Percentiles rank a stretch among this genome's conserved stretches.
These are phyloP conservation scores for Drosophila bunnanda DNA, from an alignment of 2,888 invertebrate species.

Conservation along the genomic window DNA sequence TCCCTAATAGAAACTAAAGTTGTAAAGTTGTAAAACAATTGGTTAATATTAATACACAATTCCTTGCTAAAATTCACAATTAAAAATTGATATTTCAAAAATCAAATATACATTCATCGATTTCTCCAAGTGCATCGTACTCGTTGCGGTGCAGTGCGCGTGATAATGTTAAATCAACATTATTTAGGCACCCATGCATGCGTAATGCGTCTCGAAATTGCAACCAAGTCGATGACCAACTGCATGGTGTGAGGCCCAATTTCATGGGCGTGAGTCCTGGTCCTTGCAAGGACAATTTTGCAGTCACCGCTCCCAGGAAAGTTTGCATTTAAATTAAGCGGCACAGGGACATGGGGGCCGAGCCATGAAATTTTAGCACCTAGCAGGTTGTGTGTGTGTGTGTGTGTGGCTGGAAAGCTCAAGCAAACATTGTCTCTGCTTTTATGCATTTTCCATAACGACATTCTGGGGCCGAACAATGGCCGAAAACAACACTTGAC, in stretches of 20 bases:
- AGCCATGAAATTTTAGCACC: conserved; percentile 76
- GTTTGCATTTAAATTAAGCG: conserved; percentile 79
- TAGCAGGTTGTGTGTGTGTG: conserved; percentile 31
- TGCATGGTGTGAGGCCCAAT: conserved; percentile 19
- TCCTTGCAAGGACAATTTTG: conserved; percentile 66
- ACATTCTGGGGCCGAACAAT: conserved; percentile 62
- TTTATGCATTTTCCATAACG: conserved; percentile 78
- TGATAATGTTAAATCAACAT: conserved; percentile 84
- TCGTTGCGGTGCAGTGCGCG: conserved; percentile 41
- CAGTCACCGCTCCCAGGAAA: conserved; percentile 52
- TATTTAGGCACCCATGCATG: conserved; percentile 83
- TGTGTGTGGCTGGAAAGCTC: conserved; percentile 19
- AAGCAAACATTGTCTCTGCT: conserved; percentile 63
- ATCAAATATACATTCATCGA: not conserved
- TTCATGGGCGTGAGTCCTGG: not conserved
- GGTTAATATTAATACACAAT: too few species aligned
- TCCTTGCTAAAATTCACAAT: too few species aligned
- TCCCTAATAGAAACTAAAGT: not conserved
- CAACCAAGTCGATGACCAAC: conserved; percentile 33
- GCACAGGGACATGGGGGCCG: conserved; percentile 17
- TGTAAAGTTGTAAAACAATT: too few species aligned
- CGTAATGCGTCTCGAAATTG: conserved; percentile 80
- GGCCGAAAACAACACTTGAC: conserved; percentile 66
- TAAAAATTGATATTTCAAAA: not conserved
- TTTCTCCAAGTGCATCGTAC: not conserved